These are phyloP conservation scores for Marronus borbonicus DNA, from an alignment of 2,888 invertebrate species.

Conservation along the genomic window DNA sequence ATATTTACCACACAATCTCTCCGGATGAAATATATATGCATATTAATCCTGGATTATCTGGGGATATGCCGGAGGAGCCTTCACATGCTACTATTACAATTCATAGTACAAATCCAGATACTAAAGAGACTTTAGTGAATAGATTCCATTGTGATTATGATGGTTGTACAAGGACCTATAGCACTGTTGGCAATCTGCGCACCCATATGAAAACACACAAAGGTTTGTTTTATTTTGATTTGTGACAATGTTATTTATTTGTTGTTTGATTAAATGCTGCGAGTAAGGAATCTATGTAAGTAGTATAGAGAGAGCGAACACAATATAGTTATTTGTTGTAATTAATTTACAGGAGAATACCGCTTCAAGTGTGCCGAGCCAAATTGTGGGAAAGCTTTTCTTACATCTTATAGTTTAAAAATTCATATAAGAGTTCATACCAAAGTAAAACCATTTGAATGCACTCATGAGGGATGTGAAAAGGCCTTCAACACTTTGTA, in stretches of 20 bases:
- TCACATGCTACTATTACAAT: slow-evolving; percentile 80
- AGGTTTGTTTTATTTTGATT: slow-evolving; percentile 74
- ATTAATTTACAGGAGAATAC: slow-evolving; percentile 85
- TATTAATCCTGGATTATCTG: slow-evolving; percentile 78
- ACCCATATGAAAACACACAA: slow-evolving; percentile 97
- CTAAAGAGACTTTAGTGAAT: slow-evolving; percentile 74
- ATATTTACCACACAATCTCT: slow-evolving; percentile 79
- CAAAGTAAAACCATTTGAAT: slow-evolving; percentile 92
- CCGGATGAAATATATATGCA: slow-evolving; percentile 81
- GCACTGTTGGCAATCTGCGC: slow-evolving; percentile 93
- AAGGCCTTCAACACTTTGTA: slow-evolving; percentile 97
- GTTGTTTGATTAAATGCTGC: slow-evolving; percentile 47
- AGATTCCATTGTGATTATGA: slow-evolving; percentile 91
- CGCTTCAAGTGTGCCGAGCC: slow-evolving; percentile 92
- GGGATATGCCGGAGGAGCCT: slow-evolving; percentile 78
- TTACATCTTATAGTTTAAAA: slow-evolving; percentile 95
- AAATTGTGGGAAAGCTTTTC: slow-evolving; percentile 92
- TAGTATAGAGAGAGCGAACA: background rate
- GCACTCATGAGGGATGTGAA: slow-evolving; percentile 85
- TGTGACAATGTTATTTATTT: slow-evolving; percentile 43
- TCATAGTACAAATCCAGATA: slow-evolving; percentile 76
- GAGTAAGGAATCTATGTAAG: slow-evolving; percentile 33
- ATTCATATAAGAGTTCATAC: slow-evolving; percentile 96
- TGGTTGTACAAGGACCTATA: slow-evolving; percentile 90
- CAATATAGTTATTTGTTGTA: background rate